A percentile compares a stretch with the other conserved stretches of the same genome.
Evolutionary conservation across 1,140 invertebrate species (phyloP).

Genomic region (Diabrotica undecimpunctata): DNA sequence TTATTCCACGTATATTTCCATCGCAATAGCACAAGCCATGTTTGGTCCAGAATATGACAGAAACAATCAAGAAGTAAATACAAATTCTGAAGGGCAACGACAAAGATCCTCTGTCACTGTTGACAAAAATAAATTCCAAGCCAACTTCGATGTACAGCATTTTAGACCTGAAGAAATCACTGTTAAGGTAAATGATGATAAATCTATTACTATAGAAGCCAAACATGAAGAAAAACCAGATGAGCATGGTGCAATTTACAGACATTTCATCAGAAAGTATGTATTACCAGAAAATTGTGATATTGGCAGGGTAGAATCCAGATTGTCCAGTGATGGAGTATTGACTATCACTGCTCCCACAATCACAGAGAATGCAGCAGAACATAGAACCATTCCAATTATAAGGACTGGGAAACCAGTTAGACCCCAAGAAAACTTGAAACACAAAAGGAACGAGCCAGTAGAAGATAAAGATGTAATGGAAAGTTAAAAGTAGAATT

Average conservation of each 20-base stretch:
- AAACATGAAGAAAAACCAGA: slow-evolving; percentile 69
- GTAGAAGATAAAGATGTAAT: too few relatives aligned
- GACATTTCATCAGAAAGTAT: slow-evolving; percentile 66
- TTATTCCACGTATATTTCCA: too few relatives aligned
- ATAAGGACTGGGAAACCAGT: not conserved
- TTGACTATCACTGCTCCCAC: slow-evolving; percentile 59
- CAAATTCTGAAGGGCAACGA: too few relatives aligned
- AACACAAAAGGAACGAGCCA: too few relatives aligned
- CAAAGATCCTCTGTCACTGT: slow-evolving; percentile 37
- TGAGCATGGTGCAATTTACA: slow-evolving; percentile 61
- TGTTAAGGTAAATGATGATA: slow-evolving; percentile 59
- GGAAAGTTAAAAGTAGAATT: too few relatives aligned
- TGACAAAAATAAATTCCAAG: slow-evolving; percentile 47
- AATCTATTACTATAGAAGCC: slow-evolving; percentile 63
- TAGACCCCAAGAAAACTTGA: not conserved
- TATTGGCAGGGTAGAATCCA: slow-evolving; percentile 54
- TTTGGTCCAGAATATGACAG: too few relatives aligned
- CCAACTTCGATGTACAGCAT: slow-evolving; percentile 38
- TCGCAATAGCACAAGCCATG: too few relatives aligned
- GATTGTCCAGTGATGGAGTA: slow-evolving; percentile 60
- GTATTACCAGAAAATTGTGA: slow-evolving; percentile 57
- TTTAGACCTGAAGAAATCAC: slow-evolving; percentile 61
- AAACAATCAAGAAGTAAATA: too few relatives aligned
- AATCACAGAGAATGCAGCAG: not conserved
- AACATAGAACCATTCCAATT: slow-evolving; percentile 1